Base-by-base conservation (phyloP, 2,113 vertebrate genomes). In the Gymnorhina tibicen region DNA sequence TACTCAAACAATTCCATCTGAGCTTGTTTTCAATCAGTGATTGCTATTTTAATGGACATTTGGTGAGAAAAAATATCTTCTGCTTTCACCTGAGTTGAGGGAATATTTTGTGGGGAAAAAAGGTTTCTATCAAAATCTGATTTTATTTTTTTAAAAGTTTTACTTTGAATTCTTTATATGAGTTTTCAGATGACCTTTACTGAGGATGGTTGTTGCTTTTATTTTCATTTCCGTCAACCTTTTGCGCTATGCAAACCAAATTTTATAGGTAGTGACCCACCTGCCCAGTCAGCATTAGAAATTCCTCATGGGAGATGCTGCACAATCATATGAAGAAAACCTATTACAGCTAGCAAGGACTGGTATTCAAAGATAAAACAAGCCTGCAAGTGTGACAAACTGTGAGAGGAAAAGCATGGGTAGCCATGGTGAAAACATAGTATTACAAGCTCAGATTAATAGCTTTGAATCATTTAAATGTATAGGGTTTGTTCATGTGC, bases 391-490 rank as follows among this genome's bases (percentile, higher is more conserved):
- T 39, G 23, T 73, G 56, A 64, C 47, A 88, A 53, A n/a, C 41
- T 41, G 2, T 70, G 49, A 59, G 58, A 86, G 44, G 28, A 39
- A 86, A 89, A 87, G 46, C 70, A 53, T 11, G 82, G 42, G 26
- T 22, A 95, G 60, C 63, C 16, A 6, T 17, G 63, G 63, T 46
- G 78, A 92, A 82, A 92, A 39, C 4, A 13, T 1, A 60, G 33
- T 0, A 1, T 70, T 92, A 92, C 72, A 90, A 81, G 55, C 81
- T 87, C 52, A 86, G 46, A 84, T 90, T 76, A 80, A 84, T 93
- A 89, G 69, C 69, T 92, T 72, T 58, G 62, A 77, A 90, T 93
- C 62, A 88, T 96, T 95, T 91, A 73, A 94, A 96, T 85, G 59
- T 88, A 90, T 67, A 35, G 18, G 11, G 24, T 82, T 87, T 92